Evolutionary conservation across 2,797 vertebrate genomes (phyloP), one percentile per base, ranked within the genome.

Genomic region (Hippocampus kuda): DNA sequence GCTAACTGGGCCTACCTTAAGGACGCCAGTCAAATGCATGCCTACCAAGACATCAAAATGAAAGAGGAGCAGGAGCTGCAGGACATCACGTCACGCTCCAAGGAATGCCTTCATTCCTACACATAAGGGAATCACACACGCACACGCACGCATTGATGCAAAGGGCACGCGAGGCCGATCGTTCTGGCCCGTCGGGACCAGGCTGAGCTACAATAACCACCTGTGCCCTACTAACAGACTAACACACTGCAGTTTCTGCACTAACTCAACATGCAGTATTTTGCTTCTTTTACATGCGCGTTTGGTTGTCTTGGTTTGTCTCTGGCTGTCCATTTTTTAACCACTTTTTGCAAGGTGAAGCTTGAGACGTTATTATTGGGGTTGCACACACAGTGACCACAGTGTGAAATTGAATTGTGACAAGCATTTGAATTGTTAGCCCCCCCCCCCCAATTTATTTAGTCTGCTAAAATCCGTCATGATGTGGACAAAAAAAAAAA

Each of bases 1-100:
- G 96, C 97, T 92, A 98, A 99, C 92, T 99, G 97, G 96, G 97
- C 96, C 92, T 99, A 98, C 94, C 95, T 99, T 93, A 99, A 98
- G 93, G 96, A 98, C 80, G 95, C 96, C 70, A 97, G 95, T 95
- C 96, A 97, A 91, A 94, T 95, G 93, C 97, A 97, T 93, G 93
- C 94, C 90, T 98, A 98, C 93, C 96, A 96, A 88, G 96, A 97
- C 94, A 95, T 97, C 94, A 96, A 95, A 95, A 91, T 93, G 92
- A 98, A 96, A 93, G 96, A 99, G 90, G 97, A 99, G 88, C 95
- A 93, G 90, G 96, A 99, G 88, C 95, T 99, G 87, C 96, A 95
- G 90, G 95, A 98, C 91, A 94, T 99, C 94, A 94, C 96, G 86
- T 96, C 96, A 85, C 95, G 93, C 84, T 98, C 96, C 85, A 99